Conservation (phyloP, 2,113 vertebrate genomes). For the Macaca nemestrina region DNA sequence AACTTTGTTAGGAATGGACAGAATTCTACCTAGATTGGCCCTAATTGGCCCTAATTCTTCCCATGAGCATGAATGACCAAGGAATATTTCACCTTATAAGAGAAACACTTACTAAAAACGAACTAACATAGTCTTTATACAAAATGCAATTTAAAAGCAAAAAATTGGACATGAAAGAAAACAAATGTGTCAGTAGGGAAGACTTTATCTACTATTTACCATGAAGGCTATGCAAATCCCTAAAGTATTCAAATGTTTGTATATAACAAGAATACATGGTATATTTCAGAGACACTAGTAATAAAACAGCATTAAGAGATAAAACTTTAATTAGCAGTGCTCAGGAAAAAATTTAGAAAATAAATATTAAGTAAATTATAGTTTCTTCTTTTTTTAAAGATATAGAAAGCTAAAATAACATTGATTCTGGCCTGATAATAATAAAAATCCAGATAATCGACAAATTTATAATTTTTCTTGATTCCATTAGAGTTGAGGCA, state of each 20-base stretch:
- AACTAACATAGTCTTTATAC: background rate
- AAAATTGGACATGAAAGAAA: background rate
- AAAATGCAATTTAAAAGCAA: background rate
- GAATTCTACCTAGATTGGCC: background rate
- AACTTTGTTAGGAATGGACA: background rate
- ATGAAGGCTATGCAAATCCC: background rate
- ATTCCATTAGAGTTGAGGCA: background rate
- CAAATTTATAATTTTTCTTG: background rate
- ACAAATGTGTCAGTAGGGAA: background rate
- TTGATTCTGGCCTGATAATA: background rate
- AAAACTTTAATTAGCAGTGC: background rate
- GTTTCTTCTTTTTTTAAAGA: background rate
- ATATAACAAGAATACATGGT: background rate
- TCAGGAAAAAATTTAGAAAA: background rate
- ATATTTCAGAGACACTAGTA: background rate
- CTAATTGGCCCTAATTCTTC: background rate
- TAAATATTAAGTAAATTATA: background rate
- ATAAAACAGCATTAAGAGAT: background rate
- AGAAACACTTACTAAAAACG: background rate
- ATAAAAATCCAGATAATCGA: background rate
- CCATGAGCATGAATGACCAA: background rate
- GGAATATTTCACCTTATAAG: background rate
- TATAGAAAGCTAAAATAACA: background rate
- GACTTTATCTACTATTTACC: background rate
- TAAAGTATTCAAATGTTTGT: background rate